Percentiles rank a stretch among this genome's conserved stretches.
phyloP scores from a whole-genome alignment of 2,113 vertebrate species.

The Leucopsar rothschildi region DNA sequence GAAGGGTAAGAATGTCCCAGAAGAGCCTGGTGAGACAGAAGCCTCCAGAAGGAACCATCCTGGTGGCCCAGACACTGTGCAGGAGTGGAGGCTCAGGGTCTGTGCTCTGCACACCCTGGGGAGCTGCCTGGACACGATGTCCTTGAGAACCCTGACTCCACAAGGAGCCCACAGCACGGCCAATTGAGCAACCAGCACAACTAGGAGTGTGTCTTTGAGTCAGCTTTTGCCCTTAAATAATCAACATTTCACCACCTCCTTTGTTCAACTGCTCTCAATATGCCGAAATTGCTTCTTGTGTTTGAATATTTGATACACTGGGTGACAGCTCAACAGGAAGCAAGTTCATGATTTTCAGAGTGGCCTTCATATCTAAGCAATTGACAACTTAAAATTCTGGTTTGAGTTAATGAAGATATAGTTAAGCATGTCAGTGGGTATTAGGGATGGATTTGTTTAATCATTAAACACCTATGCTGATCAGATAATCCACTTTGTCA shows the following conservation, averaged over 20 bases:
- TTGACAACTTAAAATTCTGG: neutral
- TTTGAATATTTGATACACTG: neutral
- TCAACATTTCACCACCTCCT: neutral
- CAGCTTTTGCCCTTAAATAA: neutral
- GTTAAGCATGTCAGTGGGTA: neutral
- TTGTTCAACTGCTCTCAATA: neutral
- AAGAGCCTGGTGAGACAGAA: neutral
- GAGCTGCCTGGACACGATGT: neutral
- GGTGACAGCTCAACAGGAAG: neutral
- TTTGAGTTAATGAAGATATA: neutral
- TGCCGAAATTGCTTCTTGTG: neutral
- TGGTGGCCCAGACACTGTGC: neutral
- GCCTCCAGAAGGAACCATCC: neutral
- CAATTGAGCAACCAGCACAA: accelerated
- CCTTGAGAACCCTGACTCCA: neutral
- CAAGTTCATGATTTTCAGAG: neutral
- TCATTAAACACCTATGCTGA: neutral
- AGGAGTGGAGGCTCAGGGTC: neutral
- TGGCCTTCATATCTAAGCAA: neutral
- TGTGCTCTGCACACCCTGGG: neutral
- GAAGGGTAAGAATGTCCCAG: neutral
- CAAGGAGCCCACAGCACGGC: neutral
- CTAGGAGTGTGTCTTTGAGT: neutral
- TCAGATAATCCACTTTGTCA: neutral
- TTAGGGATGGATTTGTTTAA: neutral